These are phyloP conservation scores for Aphelenchoides besseyi DNA, from an alignment of 1,140 invertebrate genomes.

Conservation along the genomic window DNA sequence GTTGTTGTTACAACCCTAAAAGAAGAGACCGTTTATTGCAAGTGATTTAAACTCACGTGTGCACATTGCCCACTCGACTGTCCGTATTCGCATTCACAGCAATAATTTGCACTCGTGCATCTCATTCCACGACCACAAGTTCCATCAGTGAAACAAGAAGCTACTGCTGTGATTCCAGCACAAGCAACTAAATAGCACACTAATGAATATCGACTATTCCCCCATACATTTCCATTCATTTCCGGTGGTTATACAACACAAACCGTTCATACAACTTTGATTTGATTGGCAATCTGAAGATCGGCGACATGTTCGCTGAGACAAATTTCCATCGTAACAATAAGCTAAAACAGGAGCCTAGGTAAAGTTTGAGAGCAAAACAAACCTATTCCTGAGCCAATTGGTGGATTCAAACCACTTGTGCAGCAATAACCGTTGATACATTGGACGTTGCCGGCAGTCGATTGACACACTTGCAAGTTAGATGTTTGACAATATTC, in stretches of 20 bases:
- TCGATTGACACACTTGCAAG: background rate
- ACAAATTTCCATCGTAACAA: background rate
- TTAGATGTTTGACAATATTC: background rate
- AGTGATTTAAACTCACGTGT: conserved; percentile 9
- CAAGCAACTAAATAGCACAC: conserved; percentile 19
- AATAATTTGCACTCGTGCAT: conserved; percentile 25
- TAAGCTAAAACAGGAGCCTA: background rate
- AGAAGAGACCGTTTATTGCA: background rate
- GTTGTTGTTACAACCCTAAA: conserved; percentile 24
- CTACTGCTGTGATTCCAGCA: conserved; percentile 24
- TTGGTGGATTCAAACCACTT: too few relatives aligned
- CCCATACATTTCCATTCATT: conserved; percentile 29
- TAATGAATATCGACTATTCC: background rate
- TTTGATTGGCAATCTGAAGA: background rate
- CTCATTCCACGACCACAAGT: conserved; percentile 18
- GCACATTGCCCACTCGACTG: conserved; percentile 29
- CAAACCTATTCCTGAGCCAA: too few relatives aligned
- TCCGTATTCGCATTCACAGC: conserved; percentile 22
- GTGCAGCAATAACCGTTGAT: conserved; percentile 1
- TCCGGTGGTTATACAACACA: conserved; percentile 25
- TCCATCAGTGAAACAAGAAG: conserved; percentile 24
- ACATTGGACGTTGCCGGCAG: background rate
- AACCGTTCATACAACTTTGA: conserved; percentile 26
- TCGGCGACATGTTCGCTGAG: background rate
- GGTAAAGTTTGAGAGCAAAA: background rate